Evolutionary conservation across 2,113 vertebrate genomes (phyloP).

Genomic region (Chaetura pelagica): DNA sequence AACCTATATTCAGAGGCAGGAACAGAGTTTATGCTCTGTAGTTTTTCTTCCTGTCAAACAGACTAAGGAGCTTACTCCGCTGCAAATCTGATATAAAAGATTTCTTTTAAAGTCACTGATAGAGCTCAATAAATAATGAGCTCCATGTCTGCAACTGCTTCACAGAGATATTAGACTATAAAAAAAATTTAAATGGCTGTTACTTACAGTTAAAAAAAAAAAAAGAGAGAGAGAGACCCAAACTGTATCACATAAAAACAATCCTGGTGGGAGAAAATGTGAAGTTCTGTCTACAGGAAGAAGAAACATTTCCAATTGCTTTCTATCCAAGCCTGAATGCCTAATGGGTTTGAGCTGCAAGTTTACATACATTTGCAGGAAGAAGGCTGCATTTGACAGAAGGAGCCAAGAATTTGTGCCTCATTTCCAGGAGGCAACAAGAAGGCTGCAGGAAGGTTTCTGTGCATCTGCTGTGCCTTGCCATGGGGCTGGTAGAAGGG

Average conservation of each 20-base stretch:
- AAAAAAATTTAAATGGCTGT: neutral
- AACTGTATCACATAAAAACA: neutral
- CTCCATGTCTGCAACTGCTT: neutral
- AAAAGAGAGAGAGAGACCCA: neutral
- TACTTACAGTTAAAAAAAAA: neutral
- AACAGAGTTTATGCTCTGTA: neutral
- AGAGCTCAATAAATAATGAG: neutral
- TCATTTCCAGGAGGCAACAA: neutral
- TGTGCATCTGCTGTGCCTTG: accelerated
- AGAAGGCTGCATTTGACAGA: neutral
- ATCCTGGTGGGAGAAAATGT: neutral
- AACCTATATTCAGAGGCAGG: neutral
- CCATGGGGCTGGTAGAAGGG: accelerated
- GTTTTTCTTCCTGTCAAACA: neutral
- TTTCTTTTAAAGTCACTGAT: constrained; percentile 21
- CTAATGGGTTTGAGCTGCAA: neutral
- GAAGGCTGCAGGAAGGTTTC: neutral
- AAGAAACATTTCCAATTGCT: neutral
- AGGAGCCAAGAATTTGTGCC: neutral
- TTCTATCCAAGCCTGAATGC: neutral
- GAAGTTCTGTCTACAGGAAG: neutral
- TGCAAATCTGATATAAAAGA: constrained; percentile 18
- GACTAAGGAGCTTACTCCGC: neutral
- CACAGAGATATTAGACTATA: neutral
- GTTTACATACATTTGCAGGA: neutral